Percentiles rank a stretch among this genome's conserved stretches.
These are phyloP conservation scores for Manacus vitellinus DNA, from an alignment of 2,113 vertebrate genomes.

Conservation along the genomic window DNA sequence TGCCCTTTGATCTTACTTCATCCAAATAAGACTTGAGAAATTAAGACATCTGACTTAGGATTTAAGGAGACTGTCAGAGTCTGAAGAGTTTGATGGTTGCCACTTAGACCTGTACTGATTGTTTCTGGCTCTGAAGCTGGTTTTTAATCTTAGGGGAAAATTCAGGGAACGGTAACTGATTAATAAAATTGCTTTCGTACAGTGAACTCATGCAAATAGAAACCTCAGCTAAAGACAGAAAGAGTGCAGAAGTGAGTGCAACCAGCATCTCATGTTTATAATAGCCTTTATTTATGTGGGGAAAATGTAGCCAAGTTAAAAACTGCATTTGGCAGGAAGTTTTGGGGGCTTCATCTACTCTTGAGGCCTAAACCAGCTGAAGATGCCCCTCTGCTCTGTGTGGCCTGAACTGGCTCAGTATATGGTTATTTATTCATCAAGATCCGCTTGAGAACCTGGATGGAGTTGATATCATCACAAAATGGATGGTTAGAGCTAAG, in stretches of 20 bases:
- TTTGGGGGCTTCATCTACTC: neutral
- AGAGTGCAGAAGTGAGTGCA: neutral
- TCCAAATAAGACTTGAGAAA: neutral
- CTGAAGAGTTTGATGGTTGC: neutral
- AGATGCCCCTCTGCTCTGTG: neutral
- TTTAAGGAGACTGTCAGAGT: neutral
- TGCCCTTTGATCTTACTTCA: neutral
- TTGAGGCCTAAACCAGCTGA: neutral
- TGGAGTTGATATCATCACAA: neutral
- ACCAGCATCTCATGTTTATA: neutral
- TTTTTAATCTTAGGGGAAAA: conserved; percentile 48
- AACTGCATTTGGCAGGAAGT: neutral
- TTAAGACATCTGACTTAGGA: neutral
- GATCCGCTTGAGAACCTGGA: neutral
- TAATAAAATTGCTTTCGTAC: neutral
- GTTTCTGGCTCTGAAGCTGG: neutral
- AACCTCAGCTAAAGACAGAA: neutral
- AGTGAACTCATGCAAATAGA: neutral
- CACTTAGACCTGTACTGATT: neutral
- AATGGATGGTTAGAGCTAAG: neutral
- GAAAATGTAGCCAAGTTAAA: neutral
- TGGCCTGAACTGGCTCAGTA: neutral
- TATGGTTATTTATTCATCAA: neutral
- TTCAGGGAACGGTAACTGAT: conserved; percentile 42
- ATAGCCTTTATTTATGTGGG: neutral